Base-by-base conservation (phyloP, 2,113 vertebrate genomes). In the Gnathonemus longibarbis region DNA sequence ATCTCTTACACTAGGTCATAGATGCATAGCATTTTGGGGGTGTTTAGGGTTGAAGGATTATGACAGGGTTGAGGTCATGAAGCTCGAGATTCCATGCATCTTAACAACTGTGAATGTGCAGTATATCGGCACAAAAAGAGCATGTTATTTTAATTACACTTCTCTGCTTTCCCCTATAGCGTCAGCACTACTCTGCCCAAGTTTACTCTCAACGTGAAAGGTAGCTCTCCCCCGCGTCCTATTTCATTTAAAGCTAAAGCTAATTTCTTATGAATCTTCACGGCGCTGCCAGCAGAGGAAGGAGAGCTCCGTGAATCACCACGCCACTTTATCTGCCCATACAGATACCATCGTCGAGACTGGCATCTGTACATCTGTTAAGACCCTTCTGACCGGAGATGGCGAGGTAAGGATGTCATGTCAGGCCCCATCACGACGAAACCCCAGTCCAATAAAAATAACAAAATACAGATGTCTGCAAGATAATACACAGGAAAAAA, bases 151-250 rank as follows among this genome's bases (percentile, higher is more conserved):
- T 8, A 84, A 24, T 46, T 48, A 46, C n/a, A n/a, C 39, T n/a
- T 39, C 52, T 87, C 8, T 45, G 21, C 46, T 84, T 89, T 46
- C 92, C 5, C 3, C 89, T 92, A n/a, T 91, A 99, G 98, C 93
- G 99, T 99, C 94, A 93, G 96, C 88, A 94, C 97, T 91, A 97
- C 98, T 66, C 91, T 99, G 94, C 96, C 96, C 90, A 97, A 96
- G 92, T 97, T 99, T 92, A 94, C 97, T 56, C 92, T 98, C 93
- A 98, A 96, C 92, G 94, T 98, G 95, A 97, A 97, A 96, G 98
- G 98, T 99, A 95, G 93, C n/a, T 88, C 21, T 1, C 11, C 27
- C 27, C 17, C 17, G 46, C 8, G 35, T 48, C 70, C 27, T 1
- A 70, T 46, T 11, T 24, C 8, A 42, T 11, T 6, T 42, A 45